Evolutionary conservation across 2,888 invertebrate genomes (phyloP).

Genomic region (Notocelia uddmanniana): DNA sequence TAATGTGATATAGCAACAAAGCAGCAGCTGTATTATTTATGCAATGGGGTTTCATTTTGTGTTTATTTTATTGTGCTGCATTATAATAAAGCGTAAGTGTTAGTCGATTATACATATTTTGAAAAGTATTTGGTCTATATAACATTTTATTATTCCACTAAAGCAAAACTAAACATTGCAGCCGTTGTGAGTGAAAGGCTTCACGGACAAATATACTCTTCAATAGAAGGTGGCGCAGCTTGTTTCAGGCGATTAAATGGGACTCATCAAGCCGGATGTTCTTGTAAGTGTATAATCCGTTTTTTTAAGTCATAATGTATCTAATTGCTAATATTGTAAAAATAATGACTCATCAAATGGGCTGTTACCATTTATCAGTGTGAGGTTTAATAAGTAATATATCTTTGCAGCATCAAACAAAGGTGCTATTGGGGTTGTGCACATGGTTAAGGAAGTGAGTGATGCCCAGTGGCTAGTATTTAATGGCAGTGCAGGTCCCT

Average conservation of each 20-base stretch:
- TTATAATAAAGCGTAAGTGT: slow-evolving; percentile 33
- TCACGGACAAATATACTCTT: slow-evolving; percentile 93
- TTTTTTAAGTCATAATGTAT: not conserved
- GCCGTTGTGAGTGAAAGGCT: slow-evolving; percentile 85
- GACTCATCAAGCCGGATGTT: slow-evolving; percentile 97
- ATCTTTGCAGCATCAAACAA: slow-evolving; percentile 87
- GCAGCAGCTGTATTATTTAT: slow-evolving; percentile 17
- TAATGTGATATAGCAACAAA: not conserved
- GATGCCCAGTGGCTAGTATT: slow-evolving; percentile 91
- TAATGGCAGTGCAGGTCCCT: slow-evolving; percentile 91
- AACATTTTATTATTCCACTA: slow-evolving; percentile 17
- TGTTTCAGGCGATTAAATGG: slow-evolving; percentile 97
- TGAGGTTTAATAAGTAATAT: slow-evolving; percentile 13
- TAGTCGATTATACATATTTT: not conserved
- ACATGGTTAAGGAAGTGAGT: slow-evolving; percentile 87
- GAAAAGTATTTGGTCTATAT: not conserved
- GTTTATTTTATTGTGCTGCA: slow-evolving; percentile 30
- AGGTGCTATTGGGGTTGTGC: slow-evolving; percentile 95
- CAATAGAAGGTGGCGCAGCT: slow-evolving; percentile 89
- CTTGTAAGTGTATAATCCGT: slow-evolving; percentile 90
- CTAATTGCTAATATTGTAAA: not conserved
- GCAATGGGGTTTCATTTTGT: slow-evolving; percentile 32
- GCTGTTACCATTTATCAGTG: not conserved
- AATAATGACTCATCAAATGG: not conserved
- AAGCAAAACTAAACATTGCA: slow-evolving; percentile 54